A percentile compares a stretch with the other conserved stretches of the same genome.
Evolutionary conservation across 1,140 invertebrate species (phyloP).

Genomic region (Cyrtorhinus lividipennis): DNA sequence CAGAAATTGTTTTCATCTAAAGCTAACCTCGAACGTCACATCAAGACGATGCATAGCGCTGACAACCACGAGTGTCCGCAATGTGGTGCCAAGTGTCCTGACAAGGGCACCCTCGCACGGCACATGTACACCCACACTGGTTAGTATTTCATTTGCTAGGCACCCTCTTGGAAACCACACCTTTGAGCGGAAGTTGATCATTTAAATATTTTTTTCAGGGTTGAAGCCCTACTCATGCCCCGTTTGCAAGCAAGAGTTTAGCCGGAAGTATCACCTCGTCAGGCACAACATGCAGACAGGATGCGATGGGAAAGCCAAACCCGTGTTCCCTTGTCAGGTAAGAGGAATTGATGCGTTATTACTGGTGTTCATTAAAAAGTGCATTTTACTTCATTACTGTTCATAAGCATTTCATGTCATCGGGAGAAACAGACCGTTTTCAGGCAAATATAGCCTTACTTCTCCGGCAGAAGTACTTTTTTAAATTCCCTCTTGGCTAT

Average conservation of each 20-base stretch:
- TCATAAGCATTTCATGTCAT: too few relatives aligned
- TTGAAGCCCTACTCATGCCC: constrained; percentile 39
- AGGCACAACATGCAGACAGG: constrained; percentile 57
- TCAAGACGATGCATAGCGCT: constrained; percentile 32
- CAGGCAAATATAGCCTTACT: too few relatives aligned
- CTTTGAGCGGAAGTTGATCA: too few relatives aligned
- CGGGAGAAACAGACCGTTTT: too few relatives aligned
- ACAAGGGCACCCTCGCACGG: constrained; percentile 36
- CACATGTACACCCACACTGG: constrained; percentile 36
- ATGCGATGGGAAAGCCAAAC: constrained; percentile 45
- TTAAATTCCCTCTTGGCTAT: too few relatives aligned
- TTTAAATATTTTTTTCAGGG: too few relatives aligned
- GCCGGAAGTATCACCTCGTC: constrained; percentile 57
- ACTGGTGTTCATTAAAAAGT: too few relatives aligned
- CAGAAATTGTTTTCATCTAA: constrained; percentile 38
- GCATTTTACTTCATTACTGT: too few relatives aligned
- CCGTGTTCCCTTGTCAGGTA: constrained; percentile 44
- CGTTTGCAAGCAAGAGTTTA: constrained; percentile 49
- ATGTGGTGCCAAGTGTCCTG: constrained; percentile 34
- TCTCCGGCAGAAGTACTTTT: too few relatives aligned
- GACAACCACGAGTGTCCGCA: constrained; percentile 34
- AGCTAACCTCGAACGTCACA: constrained; percentile 35
- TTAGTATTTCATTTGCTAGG: constrained; percentile 22
- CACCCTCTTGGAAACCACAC: too few relatives aligned
- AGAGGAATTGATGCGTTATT: constrained; percentile 16